Base-by-base conservation (phyloP, 1,140 invertebrate genomes). In the Dufourea novaeangliae region DNA sequence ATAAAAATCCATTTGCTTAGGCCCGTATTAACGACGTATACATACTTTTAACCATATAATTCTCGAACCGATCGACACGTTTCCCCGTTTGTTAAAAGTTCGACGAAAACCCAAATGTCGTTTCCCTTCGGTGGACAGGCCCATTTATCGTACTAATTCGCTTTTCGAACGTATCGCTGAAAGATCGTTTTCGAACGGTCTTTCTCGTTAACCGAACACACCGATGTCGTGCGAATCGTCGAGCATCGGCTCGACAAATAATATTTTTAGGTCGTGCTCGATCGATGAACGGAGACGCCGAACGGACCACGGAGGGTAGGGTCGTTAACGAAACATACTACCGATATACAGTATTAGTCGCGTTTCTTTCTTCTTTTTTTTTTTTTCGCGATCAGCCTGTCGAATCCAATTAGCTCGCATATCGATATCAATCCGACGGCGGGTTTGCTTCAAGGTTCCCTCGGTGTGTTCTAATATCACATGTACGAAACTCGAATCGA, bases 1-100 rank as follows among this genome's bases (percentile, higher is more conserved):
- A 84, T 56, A 84, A 54, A 79, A 71, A 82, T 83, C 74, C 68
- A 81, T 83, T 83, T 82, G 73, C 81, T 82, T 83, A 83, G 80
- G 79, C 34, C 62, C 74, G 79, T 66, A 83, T 80, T 76, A 82
- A 74, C 78, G 68, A 61, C 54, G 32, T 6, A 6, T 7, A 2
- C 46, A 7, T 67, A 56, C 29, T 77, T 71, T 59, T 69, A 73
- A 12, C 41, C 56, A 44, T 44, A 41, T 46, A n/a, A n/a, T 66
- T 67, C 50, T 56, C 46, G n/a, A 50, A 27, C 10, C 12, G 10
- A n/a, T n/a, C n/a, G 25, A 41, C 41, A 37, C 29, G 22, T 46
- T 64, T 54, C 39, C 5, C 70, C 27, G 41, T 14, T 32, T 41
- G n/a, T 46, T n/a, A 37, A 63, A 75, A 20, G 44, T 56, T 68